Evolutionary conservation across 2,113 vertebrate species (phyloP), one percentile per base, ranked within the genome.

Genomic region (Pteropus alecto): DNA sequence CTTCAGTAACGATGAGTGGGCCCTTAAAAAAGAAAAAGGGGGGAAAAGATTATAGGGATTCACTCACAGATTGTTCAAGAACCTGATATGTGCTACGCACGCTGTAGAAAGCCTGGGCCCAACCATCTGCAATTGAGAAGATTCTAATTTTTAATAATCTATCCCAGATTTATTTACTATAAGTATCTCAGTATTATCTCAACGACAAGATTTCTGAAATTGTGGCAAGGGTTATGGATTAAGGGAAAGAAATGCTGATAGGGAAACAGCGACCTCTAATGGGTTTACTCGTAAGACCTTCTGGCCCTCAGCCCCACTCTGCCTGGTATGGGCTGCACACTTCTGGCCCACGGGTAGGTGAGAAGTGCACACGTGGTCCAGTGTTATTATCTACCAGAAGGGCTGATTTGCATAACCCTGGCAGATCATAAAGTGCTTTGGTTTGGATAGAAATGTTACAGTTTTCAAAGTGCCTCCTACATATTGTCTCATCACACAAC

Each of bases 1-100:
- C 99, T 98, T 99, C 99, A 0, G 99, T 99, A 95, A 99, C 99
- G 19, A 99, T 99, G 79, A 99, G 99, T 43, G 99, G 99, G 26
- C 99, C 99, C 99, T 99, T 98, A 10, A 33, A 76, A 82, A 33
- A 95, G 61, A 33, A 33, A 22, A 85, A 9, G 24, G 56, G 30
- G 5, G 73, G n/a, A 51, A 46, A 63, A 56, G 9, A 43, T 58
- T 9, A 18, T 1, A 76, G 22, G 2, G n/a, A 82, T 51, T 68
- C 12, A 78, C 3, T 68, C 33, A 63, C 2, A 4, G 14, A 81
- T 54, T 56, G 61, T 54, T 15, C 33, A 48, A 43, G 77, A 43
- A 14, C 15, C n/a, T 21, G 81, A 54, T 21, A 18, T 19, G 71
- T 24, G 35, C 18, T 43, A 5, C 18, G 46, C 3, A 70, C 71